These are phyloP conservation scores for Phymanthus crucifer DNA, from an alignment of 92 coral and sea anemone species.

Conservation along the genomic window DNA sequence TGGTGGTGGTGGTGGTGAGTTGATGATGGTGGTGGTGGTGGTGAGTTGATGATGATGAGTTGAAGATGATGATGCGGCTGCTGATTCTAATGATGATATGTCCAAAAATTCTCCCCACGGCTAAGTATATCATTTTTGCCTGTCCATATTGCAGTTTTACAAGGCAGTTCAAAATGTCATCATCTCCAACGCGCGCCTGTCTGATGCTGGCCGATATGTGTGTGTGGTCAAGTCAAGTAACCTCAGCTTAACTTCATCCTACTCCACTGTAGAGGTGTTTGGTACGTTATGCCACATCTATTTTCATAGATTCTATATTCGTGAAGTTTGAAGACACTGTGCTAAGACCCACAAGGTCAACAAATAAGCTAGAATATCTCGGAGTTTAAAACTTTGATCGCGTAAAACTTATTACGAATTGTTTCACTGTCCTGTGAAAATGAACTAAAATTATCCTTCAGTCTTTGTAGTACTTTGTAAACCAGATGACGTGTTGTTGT, in stretches of 20 bases:
- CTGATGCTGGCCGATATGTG: constrained; percentile 57
- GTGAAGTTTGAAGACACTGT: background rate
- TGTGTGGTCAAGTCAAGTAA: constrained; percentile 46
- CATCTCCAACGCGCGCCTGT: constrained; percentile 26
- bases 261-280: constrained; percentile 48
- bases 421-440: too few relatives aligned
- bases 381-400: too few relatives aligned
- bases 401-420: too few relatives aligned
- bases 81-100: too few relatives aligned
- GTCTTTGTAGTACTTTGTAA: too few relatives aligned
- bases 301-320: background rate
- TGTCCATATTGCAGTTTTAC: background rate
- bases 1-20: too few relatives aligned
- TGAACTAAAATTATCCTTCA: too few relatives aligned
- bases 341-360: background rate
- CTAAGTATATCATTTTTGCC: background rate
- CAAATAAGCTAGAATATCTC: too few relatives aligned
- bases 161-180: constrained; percentile 8
- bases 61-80: too few relatives aligned
- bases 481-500: too few relatives aligned
- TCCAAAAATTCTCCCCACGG: background rate
- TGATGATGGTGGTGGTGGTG: too few relatives aligned
- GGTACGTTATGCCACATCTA: constrained; percentile 36
- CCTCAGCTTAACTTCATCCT: constrained; percentile 44
- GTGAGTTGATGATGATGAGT: too few relatives aligned